A percentile compares a stretch with the other conserved stretches of the same genome.
phyloP scores from a whole-genome alignment of 1,140 invertebrate genomes.

The Kradibia gibbosae region DNA sequence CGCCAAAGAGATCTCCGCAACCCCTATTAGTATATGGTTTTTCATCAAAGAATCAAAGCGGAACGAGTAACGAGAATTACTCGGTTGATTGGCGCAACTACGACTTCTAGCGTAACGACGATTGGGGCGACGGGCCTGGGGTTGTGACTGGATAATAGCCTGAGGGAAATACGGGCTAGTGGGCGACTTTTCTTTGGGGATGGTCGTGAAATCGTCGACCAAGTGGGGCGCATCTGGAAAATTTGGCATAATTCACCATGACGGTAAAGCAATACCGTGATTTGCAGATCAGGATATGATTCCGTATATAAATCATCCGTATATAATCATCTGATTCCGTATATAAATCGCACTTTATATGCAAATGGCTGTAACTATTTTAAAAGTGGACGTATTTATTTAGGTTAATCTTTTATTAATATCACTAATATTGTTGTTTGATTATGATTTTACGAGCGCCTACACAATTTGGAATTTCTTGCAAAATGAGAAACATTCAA shows the following conservation, averaged over 20 bases:
- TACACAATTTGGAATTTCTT: too few relatives aligned
- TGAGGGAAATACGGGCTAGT: neutral
- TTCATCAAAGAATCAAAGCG: neutral
- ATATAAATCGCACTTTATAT: too few relatives aligned
- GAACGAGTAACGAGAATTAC: neutral
- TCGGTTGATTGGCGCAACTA: neutral
- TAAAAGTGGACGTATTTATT: too few relatives aligned
- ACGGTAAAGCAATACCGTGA: neutral
- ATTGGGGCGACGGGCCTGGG: neutral
- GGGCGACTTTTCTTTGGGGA: neutral
- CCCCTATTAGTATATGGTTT: constrained; percentile 10
- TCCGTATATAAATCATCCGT: too few relatives aligned
- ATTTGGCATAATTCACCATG: neutral
- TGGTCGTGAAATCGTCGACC: neutral
- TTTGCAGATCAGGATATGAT: neutral
- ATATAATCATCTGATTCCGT: too few relatives aligned
- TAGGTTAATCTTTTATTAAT: too few relatives aligned
- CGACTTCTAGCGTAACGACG: neutral
- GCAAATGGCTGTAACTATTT: too few relatives aligned
- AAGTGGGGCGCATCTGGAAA: neutral
- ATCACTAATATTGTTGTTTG: too few relatives aligned
- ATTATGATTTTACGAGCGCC: too few relatives aligned
- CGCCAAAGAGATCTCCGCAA: neutral
- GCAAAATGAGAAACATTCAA: too few relatives aligned
- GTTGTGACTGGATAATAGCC: neutral